Base-by-base conservation (phyloP, 2,113 vertebrate genomes). In the Saimiri boliviensis region DNA sequence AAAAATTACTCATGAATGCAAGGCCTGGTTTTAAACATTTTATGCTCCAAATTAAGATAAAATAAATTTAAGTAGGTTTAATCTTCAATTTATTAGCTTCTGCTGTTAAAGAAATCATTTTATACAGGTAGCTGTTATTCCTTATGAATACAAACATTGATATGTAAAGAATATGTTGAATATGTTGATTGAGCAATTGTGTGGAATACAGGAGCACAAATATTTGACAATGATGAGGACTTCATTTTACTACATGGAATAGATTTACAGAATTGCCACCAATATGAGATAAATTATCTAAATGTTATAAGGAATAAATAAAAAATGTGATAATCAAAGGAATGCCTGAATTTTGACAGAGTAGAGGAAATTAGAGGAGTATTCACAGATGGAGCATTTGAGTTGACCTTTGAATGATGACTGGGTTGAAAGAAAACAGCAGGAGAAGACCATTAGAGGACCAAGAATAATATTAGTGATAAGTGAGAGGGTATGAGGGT, bases 301-400 rank as follows among this genome's bases (percentile, higher is more conserved):
- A 66, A 74, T 54, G 3, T 56, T 80, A 45, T 25, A 52, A 87
- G 32, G 10, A 81, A 76, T 56, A 93, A 82, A 73, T 21, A 58
- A 40, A 88, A 70, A 42, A 74, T 94, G 9, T 63, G 30, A 54
- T 58, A 68, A 81, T 47, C 21, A 88, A 49, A 95, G n/a, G 21
- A 97, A 40, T 91, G 89, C 86, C 8, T 89, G 89, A 91, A 92
- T 86, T 95, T 77, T 93, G 58, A 89, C 68, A 79, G 32, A 30
- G 17, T 8, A 0, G 25, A 93, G 71, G 12, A 68, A 79, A 54
- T 91, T 56, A 80, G 54, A 91, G 35, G 3, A 27, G 0, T 71
- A 13, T 35, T 82, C 25, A 86, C 6, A 74, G 14, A n/a, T 80
- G 4, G 45, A 58, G 16, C n/a, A 86, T 94, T 93, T 94, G 56